phyloP scores from a whole-genome alignment of 37 sponge, comb jelly and placozoan genomes.

The Ephydatia muelleri region DNA sequence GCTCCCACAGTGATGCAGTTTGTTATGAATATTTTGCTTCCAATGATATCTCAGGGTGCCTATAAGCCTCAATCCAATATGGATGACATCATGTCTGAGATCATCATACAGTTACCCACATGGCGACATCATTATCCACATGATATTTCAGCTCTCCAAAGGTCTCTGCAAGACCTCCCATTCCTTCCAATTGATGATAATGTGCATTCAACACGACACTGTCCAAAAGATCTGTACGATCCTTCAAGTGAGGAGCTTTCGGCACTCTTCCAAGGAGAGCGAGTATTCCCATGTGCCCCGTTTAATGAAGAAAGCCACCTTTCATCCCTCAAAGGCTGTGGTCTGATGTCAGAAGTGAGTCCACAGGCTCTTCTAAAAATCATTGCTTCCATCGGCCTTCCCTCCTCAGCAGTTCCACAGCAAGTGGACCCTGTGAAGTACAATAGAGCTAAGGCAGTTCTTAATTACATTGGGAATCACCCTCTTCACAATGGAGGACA shows the following conservation, averaged over 20 bases:
- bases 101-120: not conserved
- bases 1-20: conserved; percentile 8
- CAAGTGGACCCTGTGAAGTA: conserved; percentile 6
- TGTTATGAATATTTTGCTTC: conserved; percentile 1
- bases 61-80: not conserved
- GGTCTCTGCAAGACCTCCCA: not conserved
- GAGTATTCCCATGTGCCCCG: conserved; percentile 49
- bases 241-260: conserved; percentile 9
- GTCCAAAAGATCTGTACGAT: conserved; percentile 10
- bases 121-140: not conserved
- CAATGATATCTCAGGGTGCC: conserved; percentile 9
- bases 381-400: conserved; percentile 11
- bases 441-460: conserved; percentile 40
- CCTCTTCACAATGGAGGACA: not conserved
- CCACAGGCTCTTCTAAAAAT: conserved; percentile 38
- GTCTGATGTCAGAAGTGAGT: conserved; percentile 23
- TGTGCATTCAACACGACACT: not conserved
- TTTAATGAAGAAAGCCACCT: conserved; percentile 2
- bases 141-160: not conserved
- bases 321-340: conserved; percentile 3
- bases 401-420: not conserved
- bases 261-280: conserved; percentile 34
- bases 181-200: not conserved
- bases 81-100: conserved; percentile 24
- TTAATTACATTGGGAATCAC: conserved; percentile 5